These are phyloP conservation scores for Masticophis lateralis DNA, from an alignment of 2,797 vertebrate species.

Conservation along the genomic window DNA sequence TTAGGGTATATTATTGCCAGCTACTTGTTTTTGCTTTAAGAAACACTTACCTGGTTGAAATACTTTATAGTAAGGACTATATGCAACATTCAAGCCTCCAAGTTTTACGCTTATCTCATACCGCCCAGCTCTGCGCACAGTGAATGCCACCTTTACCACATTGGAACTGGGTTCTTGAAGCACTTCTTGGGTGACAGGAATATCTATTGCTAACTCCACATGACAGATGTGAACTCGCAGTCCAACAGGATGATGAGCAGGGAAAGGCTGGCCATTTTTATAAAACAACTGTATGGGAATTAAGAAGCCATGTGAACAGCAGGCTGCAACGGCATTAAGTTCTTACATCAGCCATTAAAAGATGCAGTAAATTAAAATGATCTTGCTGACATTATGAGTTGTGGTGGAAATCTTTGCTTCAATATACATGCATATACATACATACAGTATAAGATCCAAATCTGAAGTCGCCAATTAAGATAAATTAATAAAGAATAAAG, in stretches of 20 bases:
- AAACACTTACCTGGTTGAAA: slow-evolving; percentile 89
- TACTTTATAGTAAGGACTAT: slow-evolving; percentile 97
- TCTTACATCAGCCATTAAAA: slow-evolving; percentile 8
- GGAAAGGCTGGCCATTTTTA: slow-evolving; percentile 96
- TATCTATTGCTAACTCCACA: slow-evolving; percentile 91
- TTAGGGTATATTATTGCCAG: slow-evolving; percentile 16
- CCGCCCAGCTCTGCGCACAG: slow-evolving; percentile 93
- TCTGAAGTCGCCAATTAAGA: slow-evolving; percentile 6
- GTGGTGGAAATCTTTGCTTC: background rate
- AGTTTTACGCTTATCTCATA: slow-evolving; percentile 94
- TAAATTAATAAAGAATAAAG: slow-evolving; percentile 35
- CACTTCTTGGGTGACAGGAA: slow-evolving; percentile 95
- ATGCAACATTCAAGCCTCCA: slow-evolving; percentile 92
- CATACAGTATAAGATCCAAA: background rate
- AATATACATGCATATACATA: background rate
- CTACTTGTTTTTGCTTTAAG: slow-evolving; percentile 9
- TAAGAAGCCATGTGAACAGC: slow-evolving; percentile 43
- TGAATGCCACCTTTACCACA: slow-evolving; percentile 94
- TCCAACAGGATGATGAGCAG: slow-evolving; percentile 87
- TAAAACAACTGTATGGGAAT: slow-evolving; percentile 85
- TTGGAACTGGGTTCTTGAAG: slow-evolving; percentile 92
- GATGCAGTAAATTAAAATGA: slow-evolving; percentile 14
- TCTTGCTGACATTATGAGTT: background rate
- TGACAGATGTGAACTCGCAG: slow-evolving; percentile 94
- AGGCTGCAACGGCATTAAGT: slow-evolving; percentile 7